Base-by-base conservation (phyloP, 2,888 invertebrate genomes). In the Scaptomyza tumidula region DNA sequence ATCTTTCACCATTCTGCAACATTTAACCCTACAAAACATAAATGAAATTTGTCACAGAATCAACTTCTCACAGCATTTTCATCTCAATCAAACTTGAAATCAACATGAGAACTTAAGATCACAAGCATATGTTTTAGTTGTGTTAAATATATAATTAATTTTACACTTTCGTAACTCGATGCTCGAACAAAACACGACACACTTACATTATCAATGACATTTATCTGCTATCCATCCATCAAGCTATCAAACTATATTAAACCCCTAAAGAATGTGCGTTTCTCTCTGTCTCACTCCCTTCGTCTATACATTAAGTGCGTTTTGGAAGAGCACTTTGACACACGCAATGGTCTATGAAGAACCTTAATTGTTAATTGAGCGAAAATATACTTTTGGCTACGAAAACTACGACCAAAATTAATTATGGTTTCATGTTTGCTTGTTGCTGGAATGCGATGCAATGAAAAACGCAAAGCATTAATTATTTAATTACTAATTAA, bases 401-500 rank as follows among this genome's bases (percentile, higher is more conserved):
- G 68, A 62, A 39, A 44, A 61, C 49, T 13, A 37, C 48, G 62
- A 54, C 65, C 37, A 39, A 31, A 41, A 86, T 85, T 87, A 84
- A 84, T 82, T 82, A 81, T 86, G 48, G 83, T 82, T 83, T 83
- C 86, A 83, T 83, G 88, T 85, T 16, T 31, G 46, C 45, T 50
- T 41, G 54, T 48, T 55, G 56, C 61, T 45, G 54, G 62, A 68
- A 67, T 71, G 68, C 50, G 46, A n/a, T 29, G 46, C 31, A 65
- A 58, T 50, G 52, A 75, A 82, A 82, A 81, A 84, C 78, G 81
- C 78, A 76, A 88, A 89, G 86, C 84, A 89, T 86, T 83, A 86
- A 89, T 86, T 86, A 88, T 86, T 86, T 89, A 86, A 86, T 86
- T 86, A 70, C 86, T 89, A 89, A 86, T 89, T 86, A 86, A 86